Base-by-base conservation (phyloP, 1,140 invertebrate genomes). In the Potamilus streckersoni region DNA sequence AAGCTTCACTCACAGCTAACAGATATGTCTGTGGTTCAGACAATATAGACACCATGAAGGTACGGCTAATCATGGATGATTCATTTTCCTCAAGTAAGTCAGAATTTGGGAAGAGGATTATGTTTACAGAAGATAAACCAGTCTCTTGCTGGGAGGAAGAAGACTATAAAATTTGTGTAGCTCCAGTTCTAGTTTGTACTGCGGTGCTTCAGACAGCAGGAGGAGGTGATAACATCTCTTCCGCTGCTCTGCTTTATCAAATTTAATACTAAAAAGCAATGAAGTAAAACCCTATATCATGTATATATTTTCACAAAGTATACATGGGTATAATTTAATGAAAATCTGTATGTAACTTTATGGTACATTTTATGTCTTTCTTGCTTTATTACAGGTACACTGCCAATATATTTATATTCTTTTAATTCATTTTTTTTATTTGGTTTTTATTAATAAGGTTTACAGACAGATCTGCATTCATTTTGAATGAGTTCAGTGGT, bases 201-300 rank as follows among this genome's bases (percentile, higher is more conserved):
- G 91, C 95, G 80, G 94, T 95, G 3, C 92, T 93, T 64, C 93
- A 96, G 83, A 96, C 96, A 19, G 95, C 94, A 0, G 95, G 96
- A 1, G 95, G 95, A 17, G 95, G 96, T 2, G 95, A 97, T 86
- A 97, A 96, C 84, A 95, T 97, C 74, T 96, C 95, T 1, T 94
- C 95, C 57, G 95, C 95, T 14, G 95, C 95, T 23, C 87, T 96
- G 8, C 93, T 94, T 55, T 91, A 94, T 57, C 95, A 96, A 88
- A 92, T 95, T 31, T 85, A 75, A 78, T 14, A 55, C 12, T 23
- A n/a, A 38, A 14, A 27, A 8, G 38, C 38, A 49, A 49, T 49
- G 11, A 4, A 49, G 11, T 11, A 49, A 49, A 49, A 49, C 4
- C 4, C 38, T 0, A 49, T 11, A 49, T 8, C 38, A 49, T 8